Evolutionary conservation across 2,797 vertebrate genomes (phyloP).

Genomic region (Leptodactylus fallax): DNA sequence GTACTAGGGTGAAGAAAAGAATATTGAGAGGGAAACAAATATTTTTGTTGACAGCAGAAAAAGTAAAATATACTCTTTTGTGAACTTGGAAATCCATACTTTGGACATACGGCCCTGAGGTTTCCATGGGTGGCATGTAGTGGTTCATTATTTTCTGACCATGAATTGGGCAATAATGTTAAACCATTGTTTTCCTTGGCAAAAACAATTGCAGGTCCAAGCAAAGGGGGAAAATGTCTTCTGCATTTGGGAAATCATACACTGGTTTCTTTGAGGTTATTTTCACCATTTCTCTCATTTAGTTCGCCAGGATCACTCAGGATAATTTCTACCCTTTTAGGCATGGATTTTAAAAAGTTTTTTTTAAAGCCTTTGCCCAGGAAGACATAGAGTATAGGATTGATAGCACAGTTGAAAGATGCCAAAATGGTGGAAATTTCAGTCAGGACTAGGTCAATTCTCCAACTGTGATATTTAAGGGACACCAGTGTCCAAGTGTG

Average conservation of each 20-base stretch:
- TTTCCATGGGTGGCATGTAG: too few species aligned
- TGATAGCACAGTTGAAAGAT: conserved; percentile 23
- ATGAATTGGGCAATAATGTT: too few species aligned
- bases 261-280: neutral
- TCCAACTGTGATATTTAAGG: neutral
- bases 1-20: too few species aligned
- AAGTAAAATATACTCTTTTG: too few species aligned
- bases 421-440: neutral
- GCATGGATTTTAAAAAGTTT: neutral
- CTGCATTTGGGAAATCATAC: neutral
- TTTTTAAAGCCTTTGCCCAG: conserved; percentile 5
- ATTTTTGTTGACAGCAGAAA: too few species aligned
- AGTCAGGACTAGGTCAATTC: neutral
- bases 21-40: too few species aligned
- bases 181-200: too few species aligned
- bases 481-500: conserved; percentile 70
- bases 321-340: neutral
- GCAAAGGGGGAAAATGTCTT: neutral
- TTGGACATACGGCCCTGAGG: too few species aligned
- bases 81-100: too few species aligned
- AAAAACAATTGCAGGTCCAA: too few species aligned
- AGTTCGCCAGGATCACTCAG: neutral
- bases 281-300: neutral
- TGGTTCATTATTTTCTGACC: too few species aligned
- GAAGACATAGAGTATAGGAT: conserved; percentile 39